Evolutionary conservation across 2,113 vertebrate genomes (phyloP).

Genomic region (Kryptolebias marmoratus): DNA sequence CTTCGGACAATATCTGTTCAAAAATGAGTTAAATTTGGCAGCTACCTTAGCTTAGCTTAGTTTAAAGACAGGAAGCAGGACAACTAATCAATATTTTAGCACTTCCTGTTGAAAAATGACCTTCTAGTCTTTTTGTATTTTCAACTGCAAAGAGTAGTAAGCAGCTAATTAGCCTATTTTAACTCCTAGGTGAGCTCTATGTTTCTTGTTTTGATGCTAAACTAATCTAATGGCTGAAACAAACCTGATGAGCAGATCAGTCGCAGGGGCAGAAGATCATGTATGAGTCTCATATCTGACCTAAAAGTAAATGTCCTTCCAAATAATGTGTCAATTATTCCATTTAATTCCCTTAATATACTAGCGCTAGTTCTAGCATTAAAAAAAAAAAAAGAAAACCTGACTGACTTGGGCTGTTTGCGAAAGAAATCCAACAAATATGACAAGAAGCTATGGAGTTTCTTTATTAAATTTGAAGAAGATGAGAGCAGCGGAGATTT

Average conservation of each 20-base stretch:
- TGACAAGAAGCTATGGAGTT: neutral
- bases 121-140: neutral
- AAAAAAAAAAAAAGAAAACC: neutral
- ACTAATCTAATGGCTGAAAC: neutral
- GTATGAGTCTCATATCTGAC: neutral
- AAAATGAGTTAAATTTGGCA: neutral
- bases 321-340: neutral
- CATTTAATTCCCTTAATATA: neutral
- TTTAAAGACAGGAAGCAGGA: neutral
- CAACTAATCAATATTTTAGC: neutral
- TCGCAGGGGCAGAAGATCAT: neutral
- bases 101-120: neutral
- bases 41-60: neutral
- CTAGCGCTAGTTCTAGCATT: neutral
- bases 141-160: neutral
- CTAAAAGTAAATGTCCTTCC: neutral
- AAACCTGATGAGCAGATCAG: neutral
- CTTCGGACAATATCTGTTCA: neutral
- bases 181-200: neutral
- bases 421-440: neutral
- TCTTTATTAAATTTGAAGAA: neutral
- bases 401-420: neutral
- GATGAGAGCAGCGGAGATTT: constrained; percentile 17
- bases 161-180: neutral
- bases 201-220: constrained; percentile 9